phyloP scores from a whole-genome alignment of 2,113 vertebrate species.

The Proterorhinus semilunaris region DNA sequence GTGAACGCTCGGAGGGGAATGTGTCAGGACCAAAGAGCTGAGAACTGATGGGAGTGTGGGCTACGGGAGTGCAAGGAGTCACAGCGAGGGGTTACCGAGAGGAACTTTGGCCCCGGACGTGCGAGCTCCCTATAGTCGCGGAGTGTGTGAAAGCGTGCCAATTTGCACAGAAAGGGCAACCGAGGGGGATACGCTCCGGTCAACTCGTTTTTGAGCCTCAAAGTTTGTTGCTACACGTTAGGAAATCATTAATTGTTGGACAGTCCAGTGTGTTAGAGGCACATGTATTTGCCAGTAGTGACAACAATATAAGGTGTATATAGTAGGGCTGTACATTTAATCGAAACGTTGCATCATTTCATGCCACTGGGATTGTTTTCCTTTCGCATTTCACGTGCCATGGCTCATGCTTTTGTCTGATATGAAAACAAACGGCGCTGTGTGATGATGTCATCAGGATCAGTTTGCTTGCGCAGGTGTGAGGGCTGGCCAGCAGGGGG shows the following conservation, averaged over 20 bases:
- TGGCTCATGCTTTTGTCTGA: too few relatives aligned
- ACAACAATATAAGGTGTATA: too few relatives aligned
- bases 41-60: slow-evolving; percentile 11
- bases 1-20: slow-evolving; percentile 6
- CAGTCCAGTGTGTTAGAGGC: too few relatives aligned
- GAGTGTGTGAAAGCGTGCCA: slow-evolving; percentile 17
- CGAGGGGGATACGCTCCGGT: slow-evolving; percentile 25
- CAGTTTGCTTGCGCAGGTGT: too few relatives aligned
- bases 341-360: too few relatives aligned
- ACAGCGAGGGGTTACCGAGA: slow-evolving; percentile 39
- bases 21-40: slow-evolving; percentile 35
- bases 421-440: too few relatives aligned
- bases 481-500: too few relatives aligned
- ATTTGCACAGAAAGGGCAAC: slow-evolving; percentile 11
- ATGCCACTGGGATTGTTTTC: too few relatives aligned
- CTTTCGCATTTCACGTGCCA: too few relatives aligned
- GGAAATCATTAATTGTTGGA: not conserved
- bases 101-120: slow-evolving; percentile 13
- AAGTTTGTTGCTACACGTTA: not conserved
- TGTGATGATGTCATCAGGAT: too few relatives aligned
- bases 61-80: slow-evolving; percentile 16
- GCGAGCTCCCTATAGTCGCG: not conserved
- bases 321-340: too few relatives aligned
- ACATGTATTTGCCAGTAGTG: too few relatives aligned
- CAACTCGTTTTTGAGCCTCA: slow-evolving; percentile 12